These are phyloP conservation scores for Protosalanx chinensis DNA, from an alignment of 2,797 vertebrate species.

Conservation along the genomic window DNA sequence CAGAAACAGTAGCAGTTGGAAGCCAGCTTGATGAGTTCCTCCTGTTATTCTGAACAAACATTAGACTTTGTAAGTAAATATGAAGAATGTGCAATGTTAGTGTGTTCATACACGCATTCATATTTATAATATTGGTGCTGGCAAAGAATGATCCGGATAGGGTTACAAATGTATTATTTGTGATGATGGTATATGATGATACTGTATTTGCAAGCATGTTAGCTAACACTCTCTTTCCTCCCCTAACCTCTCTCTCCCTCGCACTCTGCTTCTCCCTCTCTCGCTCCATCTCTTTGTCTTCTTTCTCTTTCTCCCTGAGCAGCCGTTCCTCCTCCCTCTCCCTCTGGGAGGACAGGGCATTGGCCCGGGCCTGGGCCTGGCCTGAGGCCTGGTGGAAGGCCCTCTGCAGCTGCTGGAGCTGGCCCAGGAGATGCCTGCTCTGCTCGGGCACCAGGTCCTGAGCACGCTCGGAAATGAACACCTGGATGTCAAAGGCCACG, in stretches of 20 bases:
- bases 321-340: constrained; percentile 61
- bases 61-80: background rate
- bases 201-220: constrained; percentile 27
- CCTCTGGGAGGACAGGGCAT: constrained; percentile 73
- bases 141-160: background rate
- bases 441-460: constrained; percentile 85
- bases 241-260: constrained; percentile 79
- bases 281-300: constrained; percentile 49
- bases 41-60: background rate
- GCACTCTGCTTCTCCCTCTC: constrained; percentile 58
- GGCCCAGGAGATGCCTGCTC: constrained; percentile 81
- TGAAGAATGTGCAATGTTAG: background rate
- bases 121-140: background rate
- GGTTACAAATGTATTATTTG: background rate
- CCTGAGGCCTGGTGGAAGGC: constrained; percentile 79
- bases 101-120: background rate
- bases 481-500: constrained; percentile 80
- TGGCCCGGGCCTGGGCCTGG: constrained; percentile 63
- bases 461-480: constrained; percentile 88
- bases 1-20: constrained; percentile 37
- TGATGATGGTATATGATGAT: constrained; percentile 4
- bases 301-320: constrained; percentile 49
- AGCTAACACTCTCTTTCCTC: constrained; percentile 30
- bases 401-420: constrained; percentile 85
- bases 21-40: background rate